Evolutionary conservation across 1,140 invertebrate species (phyloP).

Genomic region (Samia ricini): DNA sequence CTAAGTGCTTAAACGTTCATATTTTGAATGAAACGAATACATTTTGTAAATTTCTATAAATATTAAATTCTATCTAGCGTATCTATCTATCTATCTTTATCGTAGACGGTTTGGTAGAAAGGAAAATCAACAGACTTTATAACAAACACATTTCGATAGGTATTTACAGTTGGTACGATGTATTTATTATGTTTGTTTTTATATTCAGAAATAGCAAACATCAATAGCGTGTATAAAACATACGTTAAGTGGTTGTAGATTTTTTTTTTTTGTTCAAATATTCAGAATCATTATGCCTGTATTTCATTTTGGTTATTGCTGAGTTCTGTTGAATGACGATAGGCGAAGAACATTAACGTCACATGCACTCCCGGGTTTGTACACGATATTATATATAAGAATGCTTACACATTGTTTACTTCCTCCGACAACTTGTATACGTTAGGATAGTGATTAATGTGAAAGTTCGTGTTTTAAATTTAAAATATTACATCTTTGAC

Average conservation of each 20-base stretch:
- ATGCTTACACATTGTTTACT: constrained; percentile 9
- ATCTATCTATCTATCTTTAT: no score
- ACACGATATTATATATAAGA: background rate
- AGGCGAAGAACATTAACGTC: constrained; percentile 3
- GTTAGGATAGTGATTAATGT: constrained; percentile 10
- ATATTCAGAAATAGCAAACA: background rate
- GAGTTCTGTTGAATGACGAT: constrained; percentile 12
- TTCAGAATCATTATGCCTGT: background rate
- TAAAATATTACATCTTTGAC: background rate
- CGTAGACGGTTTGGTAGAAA: constrained; percentile 34
- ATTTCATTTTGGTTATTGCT: constrained; percentile 13
- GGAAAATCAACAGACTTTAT: background rate
- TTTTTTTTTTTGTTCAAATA: constrained; percentile 4
- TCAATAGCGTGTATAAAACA: constrained; percentile 1
- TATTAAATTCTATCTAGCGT: no score
- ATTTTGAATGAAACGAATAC: no score
- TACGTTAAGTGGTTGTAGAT: constrained; percentile 5
- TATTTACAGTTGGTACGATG: background rate
- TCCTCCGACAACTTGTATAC: constrained; percentile 11
- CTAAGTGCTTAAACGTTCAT: no score
- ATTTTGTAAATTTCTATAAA: no score
- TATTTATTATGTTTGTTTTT: background rate
- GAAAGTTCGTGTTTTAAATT: background rate
- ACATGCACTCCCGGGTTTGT: background rate
- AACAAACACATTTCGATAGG: background rate